A percentile compares a stretch with the other conserved stretches of the same genome.
phyloP scores from a whole-genome alignment of 1,140 invertebrate genomes.

The Dendroctonus valens region DNA sequence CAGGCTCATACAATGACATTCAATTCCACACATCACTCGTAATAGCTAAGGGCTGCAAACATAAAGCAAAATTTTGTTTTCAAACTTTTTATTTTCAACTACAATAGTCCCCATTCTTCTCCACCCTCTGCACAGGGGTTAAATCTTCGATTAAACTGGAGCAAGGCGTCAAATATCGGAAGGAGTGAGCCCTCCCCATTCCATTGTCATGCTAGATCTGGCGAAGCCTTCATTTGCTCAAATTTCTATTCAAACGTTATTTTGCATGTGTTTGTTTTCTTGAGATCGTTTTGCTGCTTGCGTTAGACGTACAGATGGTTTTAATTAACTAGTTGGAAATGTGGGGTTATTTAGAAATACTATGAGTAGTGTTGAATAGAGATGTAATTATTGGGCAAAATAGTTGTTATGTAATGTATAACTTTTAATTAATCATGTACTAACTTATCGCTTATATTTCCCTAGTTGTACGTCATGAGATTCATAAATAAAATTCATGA shows the following conservation, averaged over 20 bases:
- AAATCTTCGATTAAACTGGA: conserved; percentile 34
- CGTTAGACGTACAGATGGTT: conserved; percentile 31
- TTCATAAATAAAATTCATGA: too few species aligned
- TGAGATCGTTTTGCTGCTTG: conserved; percentile 31
- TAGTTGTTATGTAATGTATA: too few species aligned
- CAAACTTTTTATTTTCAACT: conserved; percentile 25
- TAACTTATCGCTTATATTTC: too few species aligned
- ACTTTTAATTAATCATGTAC: too few species aligned
- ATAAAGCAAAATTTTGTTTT: conserved; percentile 20
- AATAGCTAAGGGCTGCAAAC: conserved; percentile 3
- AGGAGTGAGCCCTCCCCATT: conserved; percentile 20
- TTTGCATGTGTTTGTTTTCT: conserved; percentile 37
- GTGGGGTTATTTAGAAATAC: conserved; percentile 6
- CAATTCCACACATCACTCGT: not conserved
- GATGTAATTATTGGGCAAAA: too few species aligned
- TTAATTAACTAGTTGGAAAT: conserved; percentile 27
- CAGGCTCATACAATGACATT: not conserved
- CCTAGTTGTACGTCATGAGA: too few species aligned
- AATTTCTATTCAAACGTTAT: conserved; percentile 36
- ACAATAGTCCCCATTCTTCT: conserved; percentile 24
- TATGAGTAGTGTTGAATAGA: too few species aligned
- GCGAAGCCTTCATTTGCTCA: conserved; percentile 28
- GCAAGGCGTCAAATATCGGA: conserved; percentile 36
- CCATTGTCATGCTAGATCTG: conserved; percentile 19
- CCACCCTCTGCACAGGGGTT: conserved; percentile 28